A percentile compares a stretch with the other conserved stretches of the same genome.
Conservation (phyloP, 2,113 vertebrate species). For the Macroglossus sobrinus region DNA sequence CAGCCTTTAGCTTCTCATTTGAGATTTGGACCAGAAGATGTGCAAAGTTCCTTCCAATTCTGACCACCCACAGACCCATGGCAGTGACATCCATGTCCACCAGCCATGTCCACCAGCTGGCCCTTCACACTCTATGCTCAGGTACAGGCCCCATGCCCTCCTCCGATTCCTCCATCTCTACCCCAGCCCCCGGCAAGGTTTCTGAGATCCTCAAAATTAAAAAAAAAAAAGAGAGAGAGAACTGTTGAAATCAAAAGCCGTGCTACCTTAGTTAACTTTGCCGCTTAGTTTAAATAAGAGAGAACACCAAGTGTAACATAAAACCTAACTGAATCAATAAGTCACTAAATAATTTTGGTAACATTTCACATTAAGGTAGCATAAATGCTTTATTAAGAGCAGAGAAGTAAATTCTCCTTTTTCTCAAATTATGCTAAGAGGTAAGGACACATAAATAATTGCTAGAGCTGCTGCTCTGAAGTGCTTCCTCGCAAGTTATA, state of each 20-base stretch:
- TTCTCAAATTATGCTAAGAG: constrained; percentile 31
- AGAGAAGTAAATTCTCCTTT: constrained; percentile 24
- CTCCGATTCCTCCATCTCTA: not conserved
- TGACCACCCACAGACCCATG: not conserved
- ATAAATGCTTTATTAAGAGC: constrained; percentile 29
- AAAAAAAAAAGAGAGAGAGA: not conserved
- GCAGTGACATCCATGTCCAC: not conserved
- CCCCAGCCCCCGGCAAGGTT: not conserved
- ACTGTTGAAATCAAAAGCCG: not conserved
- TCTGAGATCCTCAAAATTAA: not conserved
- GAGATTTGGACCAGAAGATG: not conserved
- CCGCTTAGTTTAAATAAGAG: constrained; percentile 18
- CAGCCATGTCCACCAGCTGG: not conserved
- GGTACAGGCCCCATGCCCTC: not conserved
- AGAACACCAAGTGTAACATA: constrained; percentile 16
- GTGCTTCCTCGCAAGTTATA: not conserved
- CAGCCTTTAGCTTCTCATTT: not conserved
- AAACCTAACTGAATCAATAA: not conserved
- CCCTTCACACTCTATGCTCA: not conserved
- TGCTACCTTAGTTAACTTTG: not conserved
- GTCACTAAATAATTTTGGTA: constrained; percentile 44
- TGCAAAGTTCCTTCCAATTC: not conserved
- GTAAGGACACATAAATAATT: not conserved
- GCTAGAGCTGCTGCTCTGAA: not conserved
- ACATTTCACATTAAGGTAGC: constrained; percentile 10